Evolutionary conservation across 1,140 invertebrate species (phyloP).

Genomic region (Melanaphis sacchari): DNA sequence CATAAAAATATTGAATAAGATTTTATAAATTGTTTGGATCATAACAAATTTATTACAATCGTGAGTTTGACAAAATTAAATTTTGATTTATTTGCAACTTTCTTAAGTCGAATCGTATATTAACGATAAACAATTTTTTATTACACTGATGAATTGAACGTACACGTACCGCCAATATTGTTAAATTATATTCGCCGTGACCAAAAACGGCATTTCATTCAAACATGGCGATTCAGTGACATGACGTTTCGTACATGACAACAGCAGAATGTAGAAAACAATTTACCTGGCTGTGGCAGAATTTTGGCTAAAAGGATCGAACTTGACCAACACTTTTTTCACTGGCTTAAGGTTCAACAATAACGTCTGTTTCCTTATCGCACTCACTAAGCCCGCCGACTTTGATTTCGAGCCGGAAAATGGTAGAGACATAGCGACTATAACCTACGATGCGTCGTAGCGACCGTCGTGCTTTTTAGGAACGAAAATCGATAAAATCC

Average conservation of each 20-base stretch:
- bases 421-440: conserved; percentile 60
- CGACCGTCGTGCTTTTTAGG: conserved; percentile 19
- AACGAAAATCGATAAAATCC: conserved; percentile 43
- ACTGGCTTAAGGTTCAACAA: conserved; percentile 79
- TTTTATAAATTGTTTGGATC: background rate
- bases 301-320: conserved; percentile 82
- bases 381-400: conserved; percentile 60
- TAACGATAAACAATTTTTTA: background rate
- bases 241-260: background rate
- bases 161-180: background rate
- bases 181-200: background rate
- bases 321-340: conserved; percentile 77
- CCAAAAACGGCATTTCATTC: background rate
- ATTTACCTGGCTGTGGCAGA: conserved; percentile 75
- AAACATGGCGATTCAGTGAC: background rate
- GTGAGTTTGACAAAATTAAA: background rate
- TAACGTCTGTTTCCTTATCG: conserved; percentile 60
- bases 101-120: background rate
- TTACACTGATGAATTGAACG: background rate
- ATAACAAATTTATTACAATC: background rate
- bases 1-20: background rate
- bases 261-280: conserved; percentile 37
- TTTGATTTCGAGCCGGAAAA: conserved; percentile 60
- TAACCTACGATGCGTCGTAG: background rate
- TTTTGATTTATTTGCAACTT: background rate